Base-by-base conservation (phyloP, 1,140 invertebrate species). In the Ceratosolen fusciceps region DNA sequence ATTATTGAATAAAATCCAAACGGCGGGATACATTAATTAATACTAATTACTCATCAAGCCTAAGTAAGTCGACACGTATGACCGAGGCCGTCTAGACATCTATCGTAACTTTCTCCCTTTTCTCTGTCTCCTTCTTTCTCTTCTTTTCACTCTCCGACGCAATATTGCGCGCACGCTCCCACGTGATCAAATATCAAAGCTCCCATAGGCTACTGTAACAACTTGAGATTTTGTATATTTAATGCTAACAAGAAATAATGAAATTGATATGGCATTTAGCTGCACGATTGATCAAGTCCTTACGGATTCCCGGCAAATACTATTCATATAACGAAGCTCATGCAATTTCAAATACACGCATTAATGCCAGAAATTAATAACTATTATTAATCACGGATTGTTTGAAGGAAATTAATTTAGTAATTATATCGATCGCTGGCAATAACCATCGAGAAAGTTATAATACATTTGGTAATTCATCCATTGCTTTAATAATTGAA, bases 1-100 rank as follows among this genome's bases (percentile, higher is more conserved):
- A n/a, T n/a, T 39, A 29, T 47, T 39, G 73, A 79, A 73, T 34
- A 47, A 78, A 73, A 67, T 79, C 70, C 54, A 79, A 73, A 79
- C 34, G 34, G 39, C 29, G 29, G 71, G 47, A 12, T 29, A 39
- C 34, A 54, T 73, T 79, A 79, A 79, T 79, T 73, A 67, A 54
- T 54, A 71, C 12, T 65, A 72, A 79, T 79, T 73, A 73, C 39
- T 54, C 24, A 37, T 19, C 29, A 21, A 24, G 54, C 21, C 74
- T 31, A 47, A 71, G 67, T 78, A 62, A 78, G 26, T n/a, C 43
- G 76, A 37, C 52, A 4, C 39, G 21, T 21, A 54, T 58, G 26
- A 73, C 56, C 26, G 24, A 49, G 77, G 39, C 54, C 19, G 54
- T 79, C 77, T 79, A 47, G 47, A 67, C 39, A 60, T 79, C 31